phyloP scores from a whole-genome alignment of 2,113 vertebrate genomes.

The Microtus montanus region DNA sequence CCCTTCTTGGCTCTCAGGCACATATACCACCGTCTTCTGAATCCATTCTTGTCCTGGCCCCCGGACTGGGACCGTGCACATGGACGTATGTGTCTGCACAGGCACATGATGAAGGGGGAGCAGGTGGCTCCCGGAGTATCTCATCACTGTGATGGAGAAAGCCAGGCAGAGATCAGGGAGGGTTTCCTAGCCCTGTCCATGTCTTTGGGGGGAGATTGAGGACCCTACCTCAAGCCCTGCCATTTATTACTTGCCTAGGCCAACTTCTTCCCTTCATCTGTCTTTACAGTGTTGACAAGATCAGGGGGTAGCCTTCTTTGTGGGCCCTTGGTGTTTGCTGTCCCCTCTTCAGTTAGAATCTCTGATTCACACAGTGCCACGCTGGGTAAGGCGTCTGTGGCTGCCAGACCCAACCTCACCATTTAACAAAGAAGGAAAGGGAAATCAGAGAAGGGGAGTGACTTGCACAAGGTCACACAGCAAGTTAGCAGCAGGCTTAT shows the following conservation, averaged over 20 bases:
- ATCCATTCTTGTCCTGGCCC: background rate
- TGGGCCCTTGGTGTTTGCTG: background rate
- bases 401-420: background rate
- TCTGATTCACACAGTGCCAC: background rate
- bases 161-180: background rate
- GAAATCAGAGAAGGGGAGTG: slow-evolving; percentile 18
- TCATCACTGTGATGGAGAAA: background rate
- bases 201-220: background rate
- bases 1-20: background rate
- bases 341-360: background rate
- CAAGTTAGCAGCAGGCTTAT: background rate
- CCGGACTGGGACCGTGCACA: background rate
- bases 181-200: background rate
- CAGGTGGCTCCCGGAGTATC: background rate
- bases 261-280: background rate
- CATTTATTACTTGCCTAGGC: background rate
- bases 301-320: background rate
- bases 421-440: slow-evolving; percentile 42
- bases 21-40: background rate
- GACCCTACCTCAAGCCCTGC: background rate
- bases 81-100: too few species aligned
- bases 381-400: background rate
- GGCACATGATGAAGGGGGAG: background rate
- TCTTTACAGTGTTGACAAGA: background rate
- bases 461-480: slow-evolving; percentile 56